Conservation (phyloP, 2,797 vertebrate genomes). For the Peromyscus nudipes region DNA sequence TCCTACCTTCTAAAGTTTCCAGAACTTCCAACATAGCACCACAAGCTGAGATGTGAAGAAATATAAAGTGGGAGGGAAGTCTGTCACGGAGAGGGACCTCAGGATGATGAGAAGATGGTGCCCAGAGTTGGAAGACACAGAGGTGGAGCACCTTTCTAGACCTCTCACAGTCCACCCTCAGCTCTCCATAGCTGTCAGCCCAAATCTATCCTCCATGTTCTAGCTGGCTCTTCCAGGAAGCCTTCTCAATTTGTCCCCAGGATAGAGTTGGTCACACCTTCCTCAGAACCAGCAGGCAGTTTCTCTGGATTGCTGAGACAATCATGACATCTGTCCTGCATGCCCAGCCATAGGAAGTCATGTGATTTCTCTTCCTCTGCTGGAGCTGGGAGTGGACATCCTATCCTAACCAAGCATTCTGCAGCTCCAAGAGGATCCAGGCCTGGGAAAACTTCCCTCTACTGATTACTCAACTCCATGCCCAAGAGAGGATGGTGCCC, state of each 20-base stretch:
- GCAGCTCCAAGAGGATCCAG: neutral
- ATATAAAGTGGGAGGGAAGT: neutral
- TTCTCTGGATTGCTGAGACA: neutral
- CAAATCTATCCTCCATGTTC: neutral
- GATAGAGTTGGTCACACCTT: neutral
- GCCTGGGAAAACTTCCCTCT: neutral
- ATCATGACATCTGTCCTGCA: rapidly evolving
- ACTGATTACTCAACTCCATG: neutral
- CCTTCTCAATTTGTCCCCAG: neutral
- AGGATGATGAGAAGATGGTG: neutral
- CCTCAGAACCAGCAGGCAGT: neutral
- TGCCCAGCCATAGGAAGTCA: rapidly evolving
- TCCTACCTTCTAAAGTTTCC: neutral
- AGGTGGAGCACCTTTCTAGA: neutral
- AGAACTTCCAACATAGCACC: neutral
- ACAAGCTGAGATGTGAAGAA: neutral
- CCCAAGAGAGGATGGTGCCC: neutral
- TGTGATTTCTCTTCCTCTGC: neutral
- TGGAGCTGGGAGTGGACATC: neutral
- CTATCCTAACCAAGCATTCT: neutral
- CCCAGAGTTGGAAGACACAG: too few species aligned
- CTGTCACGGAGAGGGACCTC: neutral
- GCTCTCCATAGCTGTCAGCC: neutral
- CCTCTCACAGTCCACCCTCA: neutral
- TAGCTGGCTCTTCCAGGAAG: neutral